Percentiles rank a stretch among this genome's conserved stretches.
These are phyloP conservation scores for Chelon labrosus DNA, from an alignment of 2,797 vertebrate species.

Conservation along the genomic window DNA sequence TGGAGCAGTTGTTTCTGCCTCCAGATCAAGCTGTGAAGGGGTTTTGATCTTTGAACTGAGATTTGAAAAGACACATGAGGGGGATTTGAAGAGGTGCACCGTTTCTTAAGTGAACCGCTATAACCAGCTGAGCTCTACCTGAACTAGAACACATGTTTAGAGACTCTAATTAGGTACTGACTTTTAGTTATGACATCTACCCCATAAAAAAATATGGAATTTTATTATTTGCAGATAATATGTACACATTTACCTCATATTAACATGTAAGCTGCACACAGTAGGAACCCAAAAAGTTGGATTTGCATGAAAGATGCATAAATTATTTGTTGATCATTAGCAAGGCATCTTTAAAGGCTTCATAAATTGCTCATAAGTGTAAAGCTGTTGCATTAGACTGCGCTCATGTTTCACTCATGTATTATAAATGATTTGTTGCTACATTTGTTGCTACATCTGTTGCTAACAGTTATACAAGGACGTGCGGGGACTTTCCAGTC, in stretches of 20 bases:
- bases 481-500: not conserved
- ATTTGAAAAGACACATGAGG: constrained; percentile 15
- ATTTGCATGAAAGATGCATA: constrained; percentile 18
- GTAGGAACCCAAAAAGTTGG: not conserved
- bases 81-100: constrained; percentile 1
- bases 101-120: not conserved
- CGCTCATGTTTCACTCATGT: constrained; percentile 42
- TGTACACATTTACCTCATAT: not conserved
- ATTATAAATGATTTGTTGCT: constrained; percentile 49
- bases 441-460: constrained; percentile 45
- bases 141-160: not conserved
- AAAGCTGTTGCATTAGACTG: constrained; percentile 39
- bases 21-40: constrained; percentile 31
- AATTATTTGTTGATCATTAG: constrained; percentile 49
- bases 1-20: constrained; percentile 23
- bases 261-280: not conserved
- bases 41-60: constrained; percentile 54
- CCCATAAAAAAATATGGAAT: not conserved
- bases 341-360: constrained; percentile 38
- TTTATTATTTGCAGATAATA: not conserved
- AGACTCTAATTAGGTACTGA: not conserved
- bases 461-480: constrained; percentile 8
- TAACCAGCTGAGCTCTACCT: not conserved
- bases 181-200: not conserved
- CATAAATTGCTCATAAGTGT: constrained; percentile 44